Evolutionary conservation across 2,113 vertebrate genomes (phyloP).

Genomic region (Donacobius atricapilla): DNA sequence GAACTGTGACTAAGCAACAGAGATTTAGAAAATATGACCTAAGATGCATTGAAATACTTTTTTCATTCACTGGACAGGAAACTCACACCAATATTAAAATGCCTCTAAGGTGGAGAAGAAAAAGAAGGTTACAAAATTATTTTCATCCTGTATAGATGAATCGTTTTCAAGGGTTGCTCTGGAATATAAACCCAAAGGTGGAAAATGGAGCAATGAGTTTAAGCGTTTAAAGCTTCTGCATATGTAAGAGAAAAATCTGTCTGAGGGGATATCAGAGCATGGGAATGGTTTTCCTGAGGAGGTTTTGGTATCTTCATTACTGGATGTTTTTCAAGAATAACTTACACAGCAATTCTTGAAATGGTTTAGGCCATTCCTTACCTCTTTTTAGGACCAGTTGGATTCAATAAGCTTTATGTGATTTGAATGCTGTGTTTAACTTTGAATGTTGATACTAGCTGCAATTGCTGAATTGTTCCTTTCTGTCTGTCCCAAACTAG

Average conservation of each 20-base stretch:
- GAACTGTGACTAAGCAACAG: not conserved
- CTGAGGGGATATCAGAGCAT: not conserved
- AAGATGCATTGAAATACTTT: not conserved
- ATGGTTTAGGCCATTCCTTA: not conserved
- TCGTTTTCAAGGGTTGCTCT: not conserved
- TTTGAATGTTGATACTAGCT: not conserved
- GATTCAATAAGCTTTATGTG: not conserved
- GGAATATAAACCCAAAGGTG: not conserved
- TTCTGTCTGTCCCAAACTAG: not conserved
- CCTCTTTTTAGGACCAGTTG: not conserved
- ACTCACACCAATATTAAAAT: not conserved
- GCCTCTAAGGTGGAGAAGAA: not conserved
- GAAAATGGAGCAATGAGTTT: not conserved
- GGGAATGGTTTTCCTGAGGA: not conserved
- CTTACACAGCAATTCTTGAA: not conserved
- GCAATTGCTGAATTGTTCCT: not conserved
- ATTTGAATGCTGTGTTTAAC: not conserved
- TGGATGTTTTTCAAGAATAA: not conserved
- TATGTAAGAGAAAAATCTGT: not conserved
- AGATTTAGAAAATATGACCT: not conserved
- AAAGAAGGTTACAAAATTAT: not conserved
- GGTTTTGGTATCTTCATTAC: not conserved
- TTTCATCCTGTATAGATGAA: not conserved
- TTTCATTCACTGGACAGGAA: not conserved
- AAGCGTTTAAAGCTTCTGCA: not conserved